A percentile compares a stretch with the other conserved stretches of the same genome.
phyloP scores from a whole-genome alignment of 2,113 vertebrate species.

The Lampris megalopsis region DNA sequence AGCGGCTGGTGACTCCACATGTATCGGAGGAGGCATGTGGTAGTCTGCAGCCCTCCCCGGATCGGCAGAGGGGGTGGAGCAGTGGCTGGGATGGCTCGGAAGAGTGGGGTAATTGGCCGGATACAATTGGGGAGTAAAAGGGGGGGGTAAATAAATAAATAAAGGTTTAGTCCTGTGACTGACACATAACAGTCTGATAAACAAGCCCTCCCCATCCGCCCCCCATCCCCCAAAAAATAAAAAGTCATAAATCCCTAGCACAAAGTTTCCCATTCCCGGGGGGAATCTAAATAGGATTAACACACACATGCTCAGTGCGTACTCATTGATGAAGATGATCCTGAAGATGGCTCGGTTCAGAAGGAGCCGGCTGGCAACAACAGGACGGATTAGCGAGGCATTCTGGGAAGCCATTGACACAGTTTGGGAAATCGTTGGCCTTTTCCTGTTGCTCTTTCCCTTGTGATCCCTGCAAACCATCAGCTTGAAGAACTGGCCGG shows the following conservation, averaged over 20 bases:
- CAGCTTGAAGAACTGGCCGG: conserved; percentile 7
- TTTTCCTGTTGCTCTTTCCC: conserved; percentile 22
- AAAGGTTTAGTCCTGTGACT: conserved; percentile 16
- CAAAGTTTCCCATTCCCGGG: conserved; percentile 5
- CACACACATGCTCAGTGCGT: conserved; percentile 15
- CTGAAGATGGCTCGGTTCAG: conserved; percentile 19
- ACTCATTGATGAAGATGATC: conserved; percentile 30
- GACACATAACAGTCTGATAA: conserved; percentile 25
- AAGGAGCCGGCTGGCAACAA: conserved; percentile 1
- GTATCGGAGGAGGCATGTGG: too few species aligned
- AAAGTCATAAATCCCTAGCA: conserved; percentile 12
- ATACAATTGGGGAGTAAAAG: too few species aligned
- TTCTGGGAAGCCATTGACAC: conserved; percentile 22
- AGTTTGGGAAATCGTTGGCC: conserved; percentile 34
- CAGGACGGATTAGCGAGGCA: conserved; percentile 25
- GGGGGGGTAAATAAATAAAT: not conserved
- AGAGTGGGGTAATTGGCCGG: too few species aligned
- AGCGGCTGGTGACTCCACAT: too few species aligned
- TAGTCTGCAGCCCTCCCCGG: too few species aligned
- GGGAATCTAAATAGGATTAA: conserved; percentile 9
- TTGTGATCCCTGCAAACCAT: conserved; percentile 41
- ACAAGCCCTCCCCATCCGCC: not conserved
- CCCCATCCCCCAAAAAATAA: not conserved
- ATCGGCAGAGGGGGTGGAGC: too few species aligned
- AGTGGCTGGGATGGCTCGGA: too few species aligned